Evolutionary conservation across 2,797 vertebrate genomes (phyloP).

Genomic region (Numenius phaeopus): DNA sequence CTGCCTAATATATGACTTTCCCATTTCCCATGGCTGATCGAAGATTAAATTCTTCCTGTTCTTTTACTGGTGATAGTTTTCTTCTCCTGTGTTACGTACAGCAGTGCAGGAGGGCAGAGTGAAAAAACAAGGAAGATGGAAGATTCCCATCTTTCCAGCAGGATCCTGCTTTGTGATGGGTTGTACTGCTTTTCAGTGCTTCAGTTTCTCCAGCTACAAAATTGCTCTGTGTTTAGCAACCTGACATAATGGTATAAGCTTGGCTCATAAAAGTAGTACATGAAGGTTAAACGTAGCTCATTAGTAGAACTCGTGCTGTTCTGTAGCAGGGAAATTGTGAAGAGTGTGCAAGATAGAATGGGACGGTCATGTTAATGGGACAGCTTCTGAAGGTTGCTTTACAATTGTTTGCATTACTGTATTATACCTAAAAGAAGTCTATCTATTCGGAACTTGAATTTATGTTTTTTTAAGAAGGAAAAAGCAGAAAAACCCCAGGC

Average conservation of each 20-base stretch:
- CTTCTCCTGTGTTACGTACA: not conserved
- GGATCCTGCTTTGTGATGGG: not conserved
- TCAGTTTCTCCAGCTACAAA: not conserved
- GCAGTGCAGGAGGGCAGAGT: not conserved
- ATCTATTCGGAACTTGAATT: not conserved
- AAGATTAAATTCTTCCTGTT: not conserved
- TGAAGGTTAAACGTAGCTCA: not conserved
- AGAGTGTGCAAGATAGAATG: not conserved
- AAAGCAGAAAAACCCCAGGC: not conserved
- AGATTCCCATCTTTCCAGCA: not conserved
- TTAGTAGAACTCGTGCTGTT: not conserved
- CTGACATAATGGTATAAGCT: not conserved
- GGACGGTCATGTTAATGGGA: not conserved
- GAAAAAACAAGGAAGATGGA: not conserved
- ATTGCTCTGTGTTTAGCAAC: not conserved
- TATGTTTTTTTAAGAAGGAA: not conserved
- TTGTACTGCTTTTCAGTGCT: not conserved
- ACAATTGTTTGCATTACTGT: not conserved
- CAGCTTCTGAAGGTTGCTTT: not conserved
- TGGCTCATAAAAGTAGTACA: not conserved
- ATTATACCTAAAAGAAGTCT: not conserved
- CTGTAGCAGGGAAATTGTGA: not conserved
- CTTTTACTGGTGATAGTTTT: not conserved
- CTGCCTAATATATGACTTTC: not conserved
- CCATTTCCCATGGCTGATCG: not conserved